Base-by-base conservation (phyloP, 2,113 vertebrate species). In the Mustelus asterias region DNA sequence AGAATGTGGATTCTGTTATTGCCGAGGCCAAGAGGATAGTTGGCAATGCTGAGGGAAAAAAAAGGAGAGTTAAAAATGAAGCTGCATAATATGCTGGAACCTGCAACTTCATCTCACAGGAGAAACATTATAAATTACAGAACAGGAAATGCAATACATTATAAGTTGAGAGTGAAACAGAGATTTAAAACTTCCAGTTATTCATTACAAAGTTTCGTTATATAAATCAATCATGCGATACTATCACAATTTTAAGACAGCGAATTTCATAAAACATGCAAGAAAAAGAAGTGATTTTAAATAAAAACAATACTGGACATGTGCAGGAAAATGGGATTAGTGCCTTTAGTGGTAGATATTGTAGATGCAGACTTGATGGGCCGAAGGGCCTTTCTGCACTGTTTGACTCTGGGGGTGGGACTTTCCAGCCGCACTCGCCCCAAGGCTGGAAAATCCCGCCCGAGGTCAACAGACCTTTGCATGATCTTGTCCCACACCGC, bases 1-100 rank as follows among this genome's bases (percentile, higher is more conserved):
- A 99, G 96, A 97, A 99, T 95, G 95, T 97, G 97, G 96, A 99
- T 98, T 97, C 97, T 97, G 97, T 98, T 99, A 97, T 98, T 96
- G 94, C 99, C 99, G 11, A 99, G 98, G 95, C 99, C 99, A 9
- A 99, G 97, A 0, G 99, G 98, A 86, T 98, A 99, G 97, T 97
- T 98, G 24, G 98, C 98, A 97, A 97, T 96, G 96, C 99, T 99
- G 97, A 22, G 96, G 88, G 96, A 95, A 95, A 96, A 96, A 95
- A 95, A 22, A 54, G 24, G 33, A 29, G 6, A 63, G 18, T 96
- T 96, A 33, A 96, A 13, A 94, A 24, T 60, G 10, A 13, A 96
- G 86, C 29, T 63, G 29, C 24, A 67, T 44, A 26, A 93, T 95
- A 94, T 0, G 88, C 2, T 86, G 60, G 48, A 58, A 89, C 48